Percentiles rank a stretch among this genome's conserved stretches.
phyloP scores from a whole-genome alignment of 2,888 invertebrate species.

The Eristalis tenax region DNA sequence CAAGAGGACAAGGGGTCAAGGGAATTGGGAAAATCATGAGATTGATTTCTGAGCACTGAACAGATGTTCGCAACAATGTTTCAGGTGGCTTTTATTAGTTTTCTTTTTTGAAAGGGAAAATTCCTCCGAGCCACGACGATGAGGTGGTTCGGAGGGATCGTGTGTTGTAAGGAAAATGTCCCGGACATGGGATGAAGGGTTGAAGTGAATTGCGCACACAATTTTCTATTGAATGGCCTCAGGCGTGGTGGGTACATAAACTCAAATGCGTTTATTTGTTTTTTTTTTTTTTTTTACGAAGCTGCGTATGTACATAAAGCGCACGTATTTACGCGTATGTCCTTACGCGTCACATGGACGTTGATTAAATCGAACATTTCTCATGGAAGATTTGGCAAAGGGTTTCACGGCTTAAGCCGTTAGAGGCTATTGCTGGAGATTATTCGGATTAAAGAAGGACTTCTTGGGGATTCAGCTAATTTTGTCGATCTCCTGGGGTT shows the following conservation, averaged over 20 bases:
- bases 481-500: neutral
- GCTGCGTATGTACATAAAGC: neutral
- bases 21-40: slow-evolving; percentile 42
- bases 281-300: neutral
- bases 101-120: slow-evolving; percentile 13
- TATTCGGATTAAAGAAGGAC: neutral
- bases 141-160: slow-evolving; percentile 5
- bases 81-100: slow-evolving; percentile 1
- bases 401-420: neutral
- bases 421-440: neutral
- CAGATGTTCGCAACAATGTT: slow-evolving; percentile 44
- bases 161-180: slow-evolving; percentile 26
- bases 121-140: neutral
- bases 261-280: neutral
- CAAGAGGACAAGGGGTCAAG: slow-evolving; percentile 14
- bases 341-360: neutral
- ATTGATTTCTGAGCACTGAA: slow-evolving; percentile 20
- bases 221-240: neutral
- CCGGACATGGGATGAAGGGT: neutral
- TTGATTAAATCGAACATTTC: neutral
- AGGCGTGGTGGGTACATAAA: neutral
- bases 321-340: neutral
- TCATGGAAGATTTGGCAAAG: neutral
- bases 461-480: neutral
- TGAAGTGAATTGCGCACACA: neutral